Evolutionary conservation across 2,888 invertebrate species (phyloP), one percentile per base, ranked within the genome.

Genomic region (Atrina japonica): DNA sequence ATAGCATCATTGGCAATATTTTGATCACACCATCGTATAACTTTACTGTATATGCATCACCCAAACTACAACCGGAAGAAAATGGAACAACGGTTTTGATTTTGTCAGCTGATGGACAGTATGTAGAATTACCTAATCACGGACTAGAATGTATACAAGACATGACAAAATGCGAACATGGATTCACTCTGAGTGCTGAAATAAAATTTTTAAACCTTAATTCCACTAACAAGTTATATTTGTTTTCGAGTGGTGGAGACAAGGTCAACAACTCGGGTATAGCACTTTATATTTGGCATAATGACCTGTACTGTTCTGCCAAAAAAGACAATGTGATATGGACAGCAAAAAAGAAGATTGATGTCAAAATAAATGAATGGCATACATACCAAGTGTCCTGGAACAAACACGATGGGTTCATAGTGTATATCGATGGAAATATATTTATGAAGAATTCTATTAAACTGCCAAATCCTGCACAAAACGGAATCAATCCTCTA

Each of bases 1-100:
- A n/a, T n/a, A n/a, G n/a, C n/a, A 83, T 85, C 21, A 60, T 78
- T n/a, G 76, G 69, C 29, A 77, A 80, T 30, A 30, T 81, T 6
- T 71, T 86, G 3, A 66, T 82, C 14, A 83, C 84, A 7, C 79
- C 80, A 16, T 29, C 76, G 0, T 81, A 76, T 64, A 83, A 82
- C 70, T 78, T 84, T 11, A 80, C 82, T 3, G 63, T 83, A 0
- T 68, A 80, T 63, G 82, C 79, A 1, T 73, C 65, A 1, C 83
- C 84, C 5, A 66, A 25, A 23, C 58, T 81, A 14, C 64, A n/a
- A n/a, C n/a, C n/a, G n/a, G n/a, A n/a, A n/a, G n/a, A n/a, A n/a
- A n/a, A n/a, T n/a, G n/a, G n/a, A n/a, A n/a, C n/a, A n/a, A n/a
- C n/a, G n/a, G 70, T 77, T 1, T 52, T 83, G 7, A 74, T 78